phyloP scores from a whole-genome alignment of 2,113 vertebrate genomes.

The Entosphenus tridentatus region DNA sequence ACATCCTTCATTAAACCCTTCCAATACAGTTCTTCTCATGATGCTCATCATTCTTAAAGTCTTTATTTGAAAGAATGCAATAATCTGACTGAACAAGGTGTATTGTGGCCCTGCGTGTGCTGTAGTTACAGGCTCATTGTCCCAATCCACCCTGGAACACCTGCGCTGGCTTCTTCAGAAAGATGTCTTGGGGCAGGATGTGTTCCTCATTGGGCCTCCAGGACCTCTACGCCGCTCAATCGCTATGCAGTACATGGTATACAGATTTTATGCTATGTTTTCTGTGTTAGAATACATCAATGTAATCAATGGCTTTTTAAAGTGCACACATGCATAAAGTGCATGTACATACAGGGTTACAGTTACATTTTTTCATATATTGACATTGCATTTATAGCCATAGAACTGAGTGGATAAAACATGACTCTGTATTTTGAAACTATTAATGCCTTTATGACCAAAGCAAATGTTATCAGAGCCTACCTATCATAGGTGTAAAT shows the following conservation, averaged over 20 bases:
- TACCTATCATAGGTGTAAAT: background rate
- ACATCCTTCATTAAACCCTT: too few relatives aligned
- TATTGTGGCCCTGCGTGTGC: slow-evolving; percentile 6
- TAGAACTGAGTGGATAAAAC: background rate
- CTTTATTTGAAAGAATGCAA: slow-evolving; percentile 6
- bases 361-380: background rate
- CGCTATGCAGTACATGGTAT: slow-evolving; percentile 94
- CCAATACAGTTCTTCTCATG: slow-evolving; percentile 12
- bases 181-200: slow-evolving; percentile 75
- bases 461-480: background rate
- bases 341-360: background rate
- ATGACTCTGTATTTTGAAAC: background rate
- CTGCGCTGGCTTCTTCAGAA: slow-evolving; percentile 98
- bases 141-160: slow-evolving; percentile 52
- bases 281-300: background rate
- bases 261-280: slow-evolving; percentile 8
- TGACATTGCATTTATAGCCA: background rate
- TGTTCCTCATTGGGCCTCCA: slow-evolving; percentile 86
- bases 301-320: background rate
- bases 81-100: background rate
- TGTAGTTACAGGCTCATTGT: slow-evolving; percentile 43
- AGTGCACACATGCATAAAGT: background rate
- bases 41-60: background rate
- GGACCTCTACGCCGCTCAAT: slow-evolving; percentile 70
- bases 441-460: background rate